Base-by-base conservation (phyloP, 2,888 invertebrate genomes). In the Conus canariensis region DNA sequence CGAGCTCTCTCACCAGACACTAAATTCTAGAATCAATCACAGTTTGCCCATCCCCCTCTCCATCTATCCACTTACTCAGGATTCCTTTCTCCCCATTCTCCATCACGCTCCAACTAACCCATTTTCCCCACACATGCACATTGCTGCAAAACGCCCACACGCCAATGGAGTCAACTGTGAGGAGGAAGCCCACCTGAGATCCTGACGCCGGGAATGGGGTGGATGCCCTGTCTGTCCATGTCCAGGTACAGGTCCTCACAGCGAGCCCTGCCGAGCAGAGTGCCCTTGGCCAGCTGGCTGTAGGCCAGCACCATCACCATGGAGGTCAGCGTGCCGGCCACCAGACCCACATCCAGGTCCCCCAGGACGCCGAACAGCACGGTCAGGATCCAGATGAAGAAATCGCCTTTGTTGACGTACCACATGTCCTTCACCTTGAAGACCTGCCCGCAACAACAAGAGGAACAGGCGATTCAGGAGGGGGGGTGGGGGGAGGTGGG, bases 401-500 rank as follows among this genome's bases (percentile, higher is more conserved):
- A 98, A 95, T 99, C 98, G 94, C 98, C 96, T 94, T 97, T 97
- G 92, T 98, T 98, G 45, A 98, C 96, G 93, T 97, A 97, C 98
- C 98, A 98, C 25, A 97, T 97, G 10, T 14, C 56, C 96, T 98
- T 98, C 95, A 97, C 96, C 89, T 96, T 95, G n/a, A 96, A 93
- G 74, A 95, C 94, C 90, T 96, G 95, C 92, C 96, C 10, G 10
- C 10, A 14, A 64, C 10, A 14, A 64, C 10, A 7, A 16, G 64
- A 64, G 64, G 64, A 64, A 5, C 12, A 64, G 10, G 8, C 10
- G 64, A 16, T 14, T 95, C 14, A 93, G 82, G 0, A 95, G 74
- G 64, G 16, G 64, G 64, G 16, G 5, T 1, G 16, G 8, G 64
- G 10, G 64, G 16, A 7, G 45, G 45, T 2, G 45, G 45, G 45